These are phyloP conservation scores for Hyaena hyaena DNA, from an alignment of 2,113 vertebrate species.

Conservation along the genomic window DNA sequence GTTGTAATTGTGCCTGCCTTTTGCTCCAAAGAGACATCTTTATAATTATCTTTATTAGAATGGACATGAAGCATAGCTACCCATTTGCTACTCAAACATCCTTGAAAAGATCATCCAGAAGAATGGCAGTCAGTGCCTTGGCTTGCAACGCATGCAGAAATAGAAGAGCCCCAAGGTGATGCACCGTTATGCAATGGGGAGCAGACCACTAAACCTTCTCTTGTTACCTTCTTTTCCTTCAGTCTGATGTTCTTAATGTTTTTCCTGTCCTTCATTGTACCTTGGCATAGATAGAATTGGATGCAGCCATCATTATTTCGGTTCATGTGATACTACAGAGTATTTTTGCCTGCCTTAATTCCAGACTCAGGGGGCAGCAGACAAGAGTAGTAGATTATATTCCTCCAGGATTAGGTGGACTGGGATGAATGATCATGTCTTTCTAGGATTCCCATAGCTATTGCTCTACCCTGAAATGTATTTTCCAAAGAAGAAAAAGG, in stretches of 20 bases:
- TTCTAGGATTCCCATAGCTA: not conserved
- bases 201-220: not conserved
- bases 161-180: not conserved
- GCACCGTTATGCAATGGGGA: not conserved
- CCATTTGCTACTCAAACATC: not conserved
- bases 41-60: not conserved
- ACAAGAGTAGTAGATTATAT: not conserved
- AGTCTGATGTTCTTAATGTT: not conserved
- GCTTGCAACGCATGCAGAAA: not conserved
- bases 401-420: not conserved
- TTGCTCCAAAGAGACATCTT: not conserved
- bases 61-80: not conserved
- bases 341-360: not conserved
- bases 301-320: not conserved
- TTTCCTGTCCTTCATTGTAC: not conserved
- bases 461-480: not conserved
- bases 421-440: not conserved
- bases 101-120: not conserved
- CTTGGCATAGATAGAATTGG: not conserved
- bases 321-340: not conserved
- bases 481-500: not conserved
- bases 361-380: not conserved
- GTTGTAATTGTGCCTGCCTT: not conserved
- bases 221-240: not conserved
- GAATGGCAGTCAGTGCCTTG: not conserved